Percentiles rank a stretch among this genome's conserved stretches.
Evolutionary conservation across 1,140 invertebrate genomes (phyloP).

Genomic region (Meloidogyne floridensis): DNA sequence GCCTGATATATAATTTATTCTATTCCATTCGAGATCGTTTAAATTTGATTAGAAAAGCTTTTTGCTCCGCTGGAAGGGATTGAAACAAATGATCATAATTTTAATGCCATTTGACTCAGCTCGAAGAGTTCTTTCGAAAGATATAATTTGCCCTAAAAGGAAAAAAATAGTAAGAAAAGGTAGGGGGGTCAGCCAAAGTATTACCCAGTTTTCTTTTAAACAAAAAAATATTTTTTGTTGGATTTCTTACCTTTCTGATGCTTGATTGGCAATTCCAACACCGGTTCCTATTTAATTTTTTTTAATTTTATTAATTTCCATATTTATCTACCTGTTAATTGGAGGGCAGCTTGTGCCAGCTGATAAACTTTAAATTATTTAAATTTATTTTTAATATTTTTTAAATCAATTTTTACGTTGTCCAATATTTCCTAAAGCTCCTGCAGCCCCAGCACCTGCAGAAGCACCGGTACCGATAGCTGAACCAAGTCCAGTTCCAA

Average conservation of each 20-base stretch:
- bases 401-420: conserved; percentile 38
- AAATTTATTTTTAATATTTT: conserved; percentile 12
- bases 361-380: conserved; percentile 55
- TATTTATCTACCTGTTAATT: conserved; percentile 50
- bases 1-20: too few relatives aligned
- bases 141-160: too few relatives aligned
- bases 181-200: too few relatives aligned
- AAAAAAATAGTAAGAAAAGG: too few relatives aligned
- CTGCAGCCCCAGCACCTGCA: conserved; percentile 47
- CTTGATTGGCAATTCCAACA: conserved; percentile 62
- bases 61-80: too few relatives aligned
- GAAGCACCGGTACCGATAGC: conserved; percentile 42
- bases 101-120: too few relatives aligned
- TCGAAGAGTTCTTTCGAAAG: too few relatives aligned
- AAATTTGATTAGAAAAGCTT: too few relatives aligned
- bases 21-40: too few relatives aligned
- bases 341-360: conserved; percentile 60
- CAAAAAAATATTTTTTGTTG: conserved; percentile 1
- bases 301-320: not conserved
- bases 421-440: conserved; percentile 51
- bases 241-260: conserved; percentile 45
- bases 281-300: conserved; percentile 41
- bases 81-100: too few relatives aligned
- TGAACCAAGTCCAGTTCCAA: conserved; percentile 6
- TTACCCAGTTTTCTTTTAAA: too few relatives aligned